Conservation (phyloP, 2,888 invertebrate species). For the Mythimna lalbum region DNA sequence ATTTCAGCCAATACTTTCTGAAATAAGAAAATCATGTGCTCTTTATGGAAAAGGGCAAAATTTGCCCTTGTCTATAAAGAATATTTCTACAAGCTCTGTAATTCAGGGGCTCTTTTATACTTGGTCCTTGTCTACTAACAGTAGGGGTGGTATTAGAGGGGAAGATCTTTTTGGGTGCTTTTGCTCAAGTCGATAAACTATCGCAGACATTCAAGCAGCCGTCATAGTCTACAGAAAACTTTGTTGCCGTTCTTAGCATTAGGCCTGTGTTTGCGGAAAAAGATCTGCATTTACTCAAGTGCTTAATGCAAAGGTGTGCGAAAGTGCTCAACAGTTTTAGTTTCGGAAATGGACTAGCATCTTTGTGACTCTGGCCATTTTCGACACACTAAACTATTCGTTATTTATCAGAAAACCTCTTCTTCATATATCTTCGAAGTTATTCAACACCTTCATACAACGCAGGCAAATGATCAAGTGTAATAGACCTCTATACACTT, state of each 20-base stretch:
- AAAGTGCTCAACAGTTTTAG: constrained; percentile 19
- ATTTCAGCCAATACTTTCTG: not conserved
- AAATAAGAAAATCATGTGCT: not conserved
- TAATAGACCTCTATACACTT: constrained; percentile 26
- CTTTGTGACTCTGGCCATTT: constrained; percentile 6
- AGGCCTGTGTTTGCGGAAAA: not conserved
- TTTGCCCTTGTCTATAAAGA: not conserved
- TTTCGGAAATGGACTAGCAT: constrained; percentile 21
- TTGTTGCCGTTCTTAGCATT: not conserved
- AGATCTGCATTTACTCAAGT: not conserved
- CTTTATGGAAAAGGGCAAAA: not conserved
- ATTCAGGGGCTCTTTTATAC: constrained; percentile 8
- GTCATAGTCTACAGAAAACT: not conserved
- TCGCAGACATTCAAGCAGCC: not conserved
- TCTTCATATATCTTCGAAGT: not conserved
- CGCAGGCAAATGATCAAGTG: constrained; percentile 23
- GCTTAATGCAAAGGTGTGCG: not conserved
- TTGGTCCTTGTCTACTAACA: constrained; percentile 22
- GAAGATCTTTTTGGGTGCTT: not conserved
- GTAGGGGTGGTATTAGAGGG: not conserved
- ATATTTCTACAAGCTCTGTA: constrained; percentile 8
- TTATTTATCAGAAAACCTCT: not conserved
- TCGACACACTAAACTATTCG: constrained; percentile 9
- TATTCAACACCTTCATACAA: constrained; percentile 4
- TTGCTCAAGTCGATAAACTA: constrained; percentile 3